Base-by-base conservation (phyloP, 1,140 invertebrate species). In the Rhagoletis pomonella region DNA sequence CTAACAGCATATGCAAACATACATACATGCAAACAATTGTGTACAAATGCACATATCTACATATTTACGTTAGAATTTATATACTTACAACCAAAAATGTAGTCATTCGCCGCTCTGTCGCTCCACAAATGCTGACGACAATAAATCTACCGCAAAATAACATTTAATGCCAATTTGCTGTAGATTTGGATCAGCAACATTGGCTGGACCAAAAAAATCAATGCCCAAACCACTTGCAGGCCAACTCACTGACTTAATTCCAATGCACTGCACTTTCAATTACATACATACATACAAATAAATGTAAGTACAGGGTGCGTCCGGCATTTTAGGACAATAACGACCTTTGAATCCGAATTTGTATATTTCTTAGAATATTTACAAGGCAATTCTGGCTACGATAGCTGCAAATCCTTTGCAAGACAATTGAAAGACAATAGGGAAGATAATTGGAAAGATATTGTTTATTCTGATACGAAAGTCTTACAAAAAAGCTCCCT, bases 121-220 rank as follows among this genome's bases (percentile, higher is more conserved):
- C 84, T 55, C 19, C 58, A 42, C 84, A 50, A 64, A 60, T 60
- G 60, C 47, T 67, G 42, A 44, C 12, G 60, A 69, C 64, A 67
- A 86, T 86, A 86, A 86, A 86, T 86, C 86, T 86, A 42, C 19
- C 14, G 73, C 47, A 55, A 91, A 91, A 91, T 91, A 90, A 91
- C 90, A 91, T 91, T 91, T 91, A 91, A 92, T 91, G 91, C 91
- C 91, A 90, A 91, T 91, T 91, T 91, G 90, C 90, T 87, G 90
- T 88, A 91, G 91, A 91, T 91, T 91, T 90, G 90, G 91, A 91
- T 91, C 91, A 91, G 90, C 90, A 91, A 90, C 90, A 90, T 90
- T 88, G 89, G 88, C 88, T 88, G 86, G 89, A 87, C 73, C 17
- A 4, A 50, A 62, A 17, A 55, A 55, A 19, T 50, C 42, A n/a